Evolutionary conservation across 1,140 invertebrate genomes (phyloP).

Genomic region (Drosophila repleta): DNA sequence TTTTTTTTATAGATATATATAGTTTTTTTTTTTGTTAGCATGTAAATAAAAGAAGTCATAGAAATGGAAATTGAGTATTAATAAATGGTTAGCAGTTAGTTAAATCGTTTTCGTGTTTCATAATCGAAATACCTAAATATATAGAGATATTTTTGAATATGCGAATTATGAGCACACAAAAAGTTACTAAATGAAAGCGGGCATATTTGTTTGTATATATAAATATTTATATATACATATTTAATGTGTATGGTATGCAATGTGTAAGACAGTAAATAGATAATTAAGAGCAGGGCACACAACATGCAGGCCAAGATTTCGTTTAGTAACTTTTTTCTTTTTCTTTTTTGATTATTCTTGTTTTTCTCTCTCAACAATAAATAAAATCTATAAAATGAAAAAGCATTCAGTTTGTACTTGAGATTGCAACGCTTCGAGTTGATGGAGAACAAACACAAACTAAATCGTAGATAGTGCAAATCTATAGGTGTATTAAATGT

Average conservation of each 20-base stretch:
- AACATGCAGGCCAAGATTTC: slow-evolving; percentile 40
- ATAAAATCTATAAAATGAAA: slow-evolving; percentile 26
- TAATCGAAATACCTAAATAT: slow-evolving; percentile 15
- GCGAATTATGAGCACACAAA: slow-evolving; percentile 65
- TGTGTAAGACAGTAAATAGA: slow-evolving; percentile 30
- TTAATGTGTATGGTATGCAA: slow-evolving; percentile 23
- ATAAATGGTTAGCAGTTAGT: slow-evolving; percentile 73
- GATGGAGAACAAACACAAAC: slow-evolving; percentile 69
- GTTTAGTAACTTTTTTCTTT: slow-evolving; percentile 66
- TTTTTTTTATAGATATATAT: slow-evolving; percentile 11
- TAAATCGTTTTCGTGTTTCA: slow-evolving; percentile 36
- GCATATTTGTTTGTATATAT: not conserved
- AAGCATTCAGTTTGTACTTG: not conserved
- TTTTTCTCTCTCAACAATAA: slow-evolving; percentile 8
- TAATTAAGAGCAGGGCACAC: slow-evolving; percentile 34
- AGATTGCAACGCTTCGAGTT: not conserved
- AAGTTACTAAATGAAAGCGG: slow-evolving; percentile 70
- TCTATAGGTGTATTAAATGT: slow-evolving; percentile 12
- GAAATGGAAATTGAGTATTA: slow-evolving; percentile 79
- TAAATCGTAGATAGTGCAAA: slow-evolving; percentile 52
- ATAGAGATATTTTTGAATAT: slow-evolving; percentile 55
- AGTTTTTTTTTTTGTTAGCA: slow-evolving; percentile 63
- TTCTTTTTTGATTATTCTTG: not conserved
- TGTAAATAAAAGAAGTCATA: slow-evolving; percentile 77
- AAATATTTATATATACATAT: not conserved